Base-by-base conservation (phyloP, 2,888 invertebrate genomes). In the Incurvaria masculella region DNA sequence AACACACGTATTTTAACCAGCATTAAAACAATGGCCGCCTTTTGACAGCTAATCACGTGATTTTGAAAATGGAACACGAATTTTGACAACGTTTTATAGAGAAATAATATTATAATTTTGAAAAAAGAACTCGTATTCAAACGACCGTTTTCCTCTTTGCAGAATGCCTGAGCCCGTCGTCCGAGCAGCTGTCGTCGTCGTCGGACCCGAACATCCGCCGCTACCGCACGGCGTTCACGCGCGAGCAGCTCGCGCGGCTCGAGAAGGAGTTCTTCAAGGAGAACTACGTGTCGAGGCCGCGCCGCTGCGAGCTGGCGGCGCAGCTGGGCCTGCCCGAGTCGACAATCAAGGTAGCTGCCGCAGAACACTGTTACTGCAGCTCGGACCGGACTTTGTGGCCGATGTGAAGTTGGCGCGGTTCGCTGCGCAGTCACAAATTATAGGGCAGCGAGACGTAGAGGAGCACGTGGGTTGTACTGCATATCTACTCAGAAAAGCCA, bases 251-350 rank as follows among this genome's bases (percentile, higher is more conserved):
- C 41, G 87, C 84, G 0, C 81, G 94, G 14, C 74, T 99, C 47
- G 99, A 99, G 73, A 94, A 95, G 61, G 99, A 99, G 69, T 99
- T 98, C 66, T 87, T 87, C 72, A 90, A 93, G 60, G 99, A 99
- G 71, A 98, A 97, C 70, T 99, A 99, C 71, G 97, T 99, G 0
- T 96, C 96, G 1, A 79, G 98, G 47, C 98, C 98, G 0, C 81
- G 95, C 50, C 80, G 99, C 53, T 96, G 97, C 65, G 98, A 99
- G 68, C 75, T 99, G 38, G 98, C 99, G 0, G 87, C 93, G 0
- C 91, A 94, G 60, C 80, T 99, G 16, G 91, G 92, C 55, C 80
- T 99, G 10, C 97, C 98, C 0, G 99, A 99, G 69, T 93, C 94
- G 21, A 99, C 98, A 2, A 99, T 99, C 56, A 99, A 99, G 89